Evolutionary conservation across 2,888 invertebrate species (phyloP).

Genomic region (Cephus runcator): DNA sequence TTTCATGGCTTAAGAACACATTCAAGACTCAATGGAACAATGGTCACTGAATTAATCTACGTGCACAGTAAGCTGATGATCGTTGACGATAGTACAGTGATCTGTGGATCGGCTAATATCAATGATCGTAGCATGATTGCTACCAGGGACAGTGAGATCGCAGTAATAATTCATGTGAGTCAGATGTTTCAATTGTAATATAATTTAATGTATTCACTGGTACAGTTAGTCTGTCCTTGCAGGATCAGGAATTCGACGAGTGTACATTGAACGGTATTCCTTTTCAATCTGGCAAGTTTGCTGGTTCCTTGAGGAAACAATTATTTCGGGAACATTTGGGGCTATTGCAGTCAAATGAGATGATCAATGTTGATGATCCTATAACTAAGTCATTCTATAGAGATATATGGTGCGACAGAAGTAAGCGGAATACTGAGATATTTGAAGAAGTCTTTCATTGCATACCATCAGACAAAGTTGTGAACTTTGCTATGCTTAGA

Average conservation of each 20-base stretch:
- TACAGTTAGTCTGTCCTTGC: conserved; percentile 3
- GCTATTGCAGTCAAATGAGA: conserved; percentile 67
- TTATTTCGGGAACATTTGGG: conserved; percentile 95
- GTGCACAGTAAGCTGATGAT: conserved; percentile 98
- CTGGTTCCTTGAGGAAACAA: conserved; percentile 84
- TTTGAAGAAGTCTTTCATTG: conserved; percentile 94
- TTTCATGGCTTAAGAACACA: conserved; percentile 92
- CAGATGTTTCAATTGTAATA: background rate
- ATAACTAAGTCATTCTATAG: conserved; percentile 82
- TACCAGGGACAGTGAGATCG: conserved; percentile 93
- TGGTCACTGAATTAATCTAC: conserved; percentile 94
- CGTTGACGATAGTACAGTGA: conserved; percentile 89
- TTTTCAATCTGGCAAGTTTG: conserved; percentile 87
- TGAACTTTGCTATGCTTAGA: conserved; percentile 80
- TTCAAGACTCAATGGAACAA: conserved; percentile 79
- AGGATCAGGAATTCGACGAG: conserved; percentile 84
- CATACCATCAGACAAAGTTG: conserved; percentile 86
- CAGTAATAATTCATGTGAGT: conserved; percentile 83
- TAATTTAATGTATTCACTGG: background rate
- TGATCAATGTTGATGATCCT: conserved; percentile 81
- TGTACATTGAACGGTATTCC: conserved; percentile 85
- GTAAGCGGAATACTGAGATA: conserved; percentile 85
- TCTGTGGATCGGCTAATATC: conserved; percentile 98
- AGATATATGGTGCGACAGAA: conserved; percentile 84
- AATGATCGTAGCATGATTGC: conserved; percentile 97